Evolutionary conservation across 1,140 invertebrate genomes (phyloP).

Genomic region (Druon quercuslanigerum): DNA sequence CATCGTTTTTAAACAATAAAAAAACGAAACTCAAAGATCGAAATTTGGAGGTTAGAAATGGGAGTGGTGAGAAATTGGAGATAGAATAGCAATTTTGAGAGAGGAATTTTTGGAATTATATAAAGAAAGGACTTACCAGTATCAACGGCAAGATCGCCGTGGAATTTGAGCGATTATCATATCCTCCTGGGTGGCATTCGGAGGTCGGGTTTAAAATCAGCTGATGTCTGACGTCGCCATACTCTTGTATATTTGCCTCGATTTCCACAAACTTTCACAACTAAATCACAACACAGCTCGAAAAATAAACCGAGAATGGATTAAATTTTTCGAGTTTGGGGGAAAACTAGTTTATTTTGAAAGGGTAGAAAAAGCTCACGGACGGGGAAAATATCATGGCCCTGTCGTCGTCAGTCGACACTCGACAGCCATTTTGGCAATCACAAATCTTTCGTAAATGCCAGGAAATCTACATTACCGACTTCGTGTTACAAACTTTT

Average conservation of each 20-base stretch:
- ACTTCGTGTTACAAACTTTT: neutral
- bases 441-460: neutral
- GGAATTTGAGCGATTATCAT: conserved; percentile 42
- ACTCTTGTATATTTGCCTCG: conserved; percentile 41
- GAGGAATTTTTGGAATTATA: neutral
- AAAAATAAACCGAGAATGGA: conserved; percentile 15
- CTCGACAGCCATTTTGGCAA: conserved; percentile 1
- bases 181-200: conserved; percentile 33
- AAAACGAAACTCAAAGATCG: neutral
- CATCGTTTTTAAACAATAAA: neutral
- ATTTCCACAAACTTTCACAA: conserved; percentile 23
- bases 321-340: conserved; percentile 18
- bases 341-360: conserved; percentile 2
- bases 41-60: neutral
- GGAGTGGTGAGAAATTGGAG: neutral
- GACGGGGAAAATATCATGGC: neutral
- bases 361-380: neutral
- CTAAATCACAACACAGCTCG: neutral
- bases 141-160: conserved; percentile 47
- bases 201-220: conserved; percentile 42
- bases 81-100: neutral
- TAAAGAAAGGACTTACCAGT: conserved; percentile 42
- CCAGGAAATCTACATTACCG: neutral
- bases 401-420: neutral
- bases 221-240: conserved; percentile 48